These are phyloP conservation scores for Thysanoteuthis rhombus DNA, from an alignment of 2,888 invertebrate genomes.

Conservation along the genomic window DNA sequence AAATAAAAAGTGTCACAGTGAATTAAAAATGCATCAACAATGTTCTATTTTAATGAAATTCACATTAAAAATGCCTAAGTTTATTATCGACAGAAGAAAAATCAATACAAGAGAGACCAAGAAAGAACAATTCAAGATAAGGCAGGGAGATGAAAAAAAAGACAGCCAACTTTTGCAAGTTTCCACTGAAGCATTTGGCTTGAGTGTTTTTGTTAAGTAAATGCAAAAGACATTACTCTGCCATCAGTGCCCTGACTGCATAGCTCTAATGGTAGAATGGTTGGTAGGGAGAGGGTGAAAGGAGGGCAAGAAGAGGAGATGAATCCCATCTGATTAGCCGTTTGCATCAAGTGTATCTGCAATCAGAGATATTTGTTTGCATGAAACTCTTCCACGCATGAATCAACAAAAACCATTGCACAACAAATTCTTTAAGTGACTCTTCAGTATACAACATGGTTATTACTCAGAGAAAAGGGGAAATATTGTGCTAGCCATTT, in stretches of 20 bases:
- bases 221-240: neutral
- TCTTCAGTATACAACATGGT: neutral
- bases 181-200: neutral
- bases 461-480: neutral
- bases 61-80: neutral
- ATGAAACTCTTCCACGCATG: neutral
- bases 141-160: neutral
- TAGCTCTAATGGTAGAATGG: neutral
- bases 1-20: neutral
- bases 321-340: neutral
- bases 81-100: neutral
- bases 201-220: neutral
- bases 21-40: neutral
- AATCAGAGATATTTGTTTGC: neutral
- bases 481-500: neutral
- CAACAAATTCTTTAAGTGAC: neutral
- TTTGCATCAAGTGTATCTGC: neutral
- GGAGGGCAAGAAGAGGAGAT: neutral
- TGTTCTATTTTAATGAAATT: neutral
- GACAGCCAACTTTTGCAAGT: neutral
- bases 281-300: neutral
- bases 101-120: neutral
- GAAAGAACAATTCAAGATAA: no score
- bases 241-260: neutral
- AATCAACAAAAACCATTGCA: neutral